Evolutionary conservation across 2,888 invertebrate genomes (phyloP), one percentile per base, ranked within the genome.

Genomic region (Sarcophaga variegata): DNA sequence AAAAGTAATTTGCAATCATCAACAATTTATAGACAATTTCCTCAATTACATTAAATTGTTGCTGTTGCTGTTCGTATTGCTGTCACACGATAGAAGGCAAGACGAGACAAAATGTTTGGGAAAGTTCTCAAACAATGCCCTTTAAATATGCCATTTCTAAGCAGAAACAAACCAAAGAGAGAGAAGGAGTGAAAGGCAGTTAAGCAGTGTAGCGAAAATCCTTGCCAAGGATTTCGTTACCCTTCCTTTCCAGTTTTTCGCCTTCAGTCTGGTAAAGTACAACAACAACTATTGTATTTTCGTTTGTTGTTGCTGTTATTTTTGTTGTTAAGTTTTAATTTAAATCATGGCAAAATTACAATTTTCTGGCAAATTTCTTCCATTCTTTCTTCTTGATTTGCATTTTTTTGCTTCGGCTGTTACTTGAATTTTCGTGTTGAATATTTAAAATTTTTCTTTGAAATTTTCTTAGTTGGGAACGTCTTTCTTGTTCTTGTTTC

Each of bases 1-100:
- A 79, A n/a, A 80, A 82, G 84, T 88, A 86, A 86, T 86, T 88
- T 88, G 86, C 84, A 86, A 88, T 86, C 86, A 88, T 86, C 88
- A 86, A 81, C 88, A 86, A 86, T 85, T 88, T 83, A 86, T 86
- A 85, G 75, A 83, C 86, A 85, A 88, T 86, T 88, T 86, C 82
- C 86, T 71, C 75, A 83, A 83, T 83, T 82, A 82, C 80, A 80
- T 72, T 82, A 80, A 80, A 85, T 77, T 72, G 81, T 49, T 59
- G 27, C 20, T 27, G 20, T 14, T 49, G 14, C 3, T 49, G 37
- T 37, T 37, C 37, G 37, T 37, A 37, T 37, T 37, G 37, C 37
- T 10, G 8, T 8, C 3, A 37, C 10, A 37, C 4, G 10, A 37
- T 10, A 37, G 37, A 2, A 37, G 0, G 1, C 37, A 37, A 37